Evolutionary conservation across 2,888 invertebrate species (phyloP).

Genomic region (Caenorhabditis afra): DNA sequence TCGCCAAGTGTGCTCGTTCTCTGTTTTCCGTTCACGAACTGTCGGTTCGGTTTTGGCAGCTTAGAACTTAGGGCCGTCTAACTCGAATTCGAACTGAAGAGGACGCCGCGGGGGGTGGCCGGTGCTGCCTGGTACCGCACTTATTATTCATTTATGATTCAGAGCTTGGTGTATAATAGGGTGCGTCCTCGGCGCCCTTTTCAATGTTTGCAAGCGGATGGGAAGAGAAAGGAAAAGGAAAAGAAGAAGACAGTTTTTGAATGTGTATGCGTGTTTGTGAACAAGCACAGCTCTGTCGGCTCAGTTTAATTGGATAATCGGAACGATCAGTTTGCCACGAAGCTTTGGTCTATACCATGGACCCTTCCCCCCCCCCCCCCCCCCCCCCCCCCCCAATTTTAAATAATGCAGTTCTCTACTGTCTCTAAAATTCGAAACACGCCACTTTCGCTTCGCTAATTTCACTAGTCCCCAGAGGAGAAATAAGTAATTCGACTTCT

Average conservation of each 20-base stretch:
- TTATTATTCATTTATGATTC: conserved; percentile 59
- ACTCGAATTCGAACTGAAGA: conserved; percentile 27
- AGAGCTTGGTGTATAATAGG: conserved; percentile 50
- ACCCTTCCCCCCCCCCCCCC: too few relatives aligned
- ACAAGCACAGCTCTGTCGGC: too few relatives aligned
- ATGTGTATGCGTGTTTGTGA: conserved; percentile 2
- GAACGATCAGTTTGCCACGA: too few relatives aligned
- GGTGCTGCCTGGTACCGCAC: conserved; percentile 50
- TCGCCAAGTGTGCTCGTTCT: not conserved
- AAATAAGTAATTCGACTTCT: not conserved
- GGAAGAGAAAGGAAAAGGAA: conserved; percentile 13
- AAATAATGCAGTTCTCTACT: too few relatives aligned
- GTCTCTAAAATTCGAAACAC: too few relatives aligned
- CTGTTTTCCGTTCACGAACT: too few relatives aligned
- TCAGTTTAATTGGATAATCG: too few relatives aligned
- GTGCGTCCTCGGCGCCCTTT: conserved; percentile 37
- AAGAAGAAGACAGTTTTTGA: conserved; percentile 6
- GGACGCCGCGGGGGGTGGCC: conserved; percentile 11
- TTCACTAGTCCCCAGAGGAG: not conserved
- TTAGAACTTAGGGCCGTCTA: too few relatives aligned
- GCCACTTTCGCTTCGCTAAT: not conserved
- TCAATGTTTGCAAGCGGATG: conserved; percentile 36
- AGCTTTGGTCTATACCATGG: too few relatives aligned
- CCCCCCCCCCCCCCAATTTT: too few relatives aligned
- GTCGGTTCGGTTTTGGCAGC: too few relatives aligned